Evolutionary conservation across 1,140 invertebrate genomes (phyloP).

Genomic region (Polypedilum vanderplanki): DNA sequence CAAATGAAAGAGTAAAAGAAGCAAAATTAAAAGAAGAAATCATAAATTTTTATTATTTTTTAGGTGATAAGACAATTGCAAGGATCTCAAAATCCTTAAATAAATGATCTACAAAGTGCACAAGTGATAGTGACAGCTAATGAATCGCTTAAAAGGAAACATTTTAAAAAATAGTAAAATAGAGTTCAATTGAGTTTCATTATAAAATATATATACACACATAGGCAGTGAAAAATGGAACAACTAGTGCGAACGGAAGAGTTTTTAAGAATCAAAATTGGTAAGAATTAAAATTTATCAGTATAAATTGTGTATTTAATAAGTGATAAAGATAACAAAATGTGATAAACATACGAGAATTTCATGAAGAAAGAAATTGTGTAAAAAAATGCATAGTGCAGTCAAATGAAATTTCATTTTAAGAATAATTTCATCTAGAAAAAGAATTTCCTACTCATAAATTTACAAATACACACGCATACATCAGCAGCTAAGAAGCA

Average conservation of each 20-base stretch:
- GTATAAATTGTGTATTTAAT: neutral
- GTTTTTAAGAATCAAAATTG: conserved; percentile 25
- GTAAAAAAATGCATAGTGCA: neutral
- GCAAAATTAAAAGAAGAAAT: neutral
- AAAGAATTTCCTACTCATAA: neutral
- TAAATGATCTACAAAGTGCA: conserved; percentile 3
- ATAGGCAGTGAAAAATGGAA: conserved; percentile 22
- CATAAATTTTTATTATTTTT: conserved; percentile 8
- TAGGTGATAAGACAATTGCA: neutral
- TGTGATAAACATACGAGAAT: neutral
- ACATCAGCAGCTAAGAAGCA: neutral
- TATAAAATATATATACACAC: conserved; percentile 3
- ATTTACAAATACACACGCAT: neutral
- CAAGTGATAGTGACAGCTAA: conserved; percentile 10
- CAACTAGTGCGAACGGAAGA: conserved; percentile 20
- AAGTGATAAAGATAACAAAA: neutral
- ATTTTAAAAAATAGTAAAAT: conserved; percentile 16
- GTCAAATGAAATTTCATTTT: too few relatives aligned
- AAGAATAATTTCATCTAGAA: neutral
- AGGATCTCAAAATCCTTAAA: conserved; percentile 9
- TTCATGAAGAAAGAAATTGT: neutral
- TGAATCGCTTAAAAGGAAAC: conserved; percentile 1
- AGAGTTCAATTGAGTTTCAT: neutral
- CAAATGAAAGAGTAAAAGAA: too few relatives aligned
- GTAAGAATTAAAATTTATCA: conserved; percentile 3